A percentile compares a stretch with the other conserved stretches of the same genome.
phyloP scores from a whole-genome alignment of 2,113 vertebrate genomes.

The Nothobranchius furzeri region DNA sequence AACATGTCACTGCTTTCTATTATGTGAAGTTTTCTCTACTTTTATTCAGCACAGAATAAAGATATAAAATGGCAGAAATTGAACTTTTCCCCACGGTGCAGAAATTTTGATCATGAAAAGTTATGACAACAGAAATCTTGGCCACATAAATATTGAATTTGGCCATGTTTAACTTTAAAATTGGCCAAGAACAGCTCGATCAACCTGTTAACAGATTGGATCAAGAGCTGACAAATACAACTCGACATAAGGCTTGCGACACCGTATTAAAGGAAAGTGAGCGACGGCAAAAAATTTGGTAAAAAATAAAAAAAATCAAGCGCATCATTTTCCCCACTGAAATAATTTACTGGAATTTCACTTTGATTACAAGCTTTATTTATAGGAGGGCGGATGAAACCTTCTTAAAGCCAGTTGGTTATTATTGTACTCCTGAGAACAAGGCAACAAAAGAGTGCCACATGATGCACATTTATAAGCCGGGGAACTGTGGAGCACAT shows the following conservation, averaged over 20 bases:
- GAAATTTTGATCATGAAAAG: too few relatives aligned
- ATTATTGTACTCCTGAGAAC: constrained; percentile 20
- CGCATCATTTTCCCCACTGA: neutral
- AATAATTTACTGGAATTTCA: constrained; percentile 18
- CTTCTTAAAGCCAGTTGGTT: constrained; percentile 40
- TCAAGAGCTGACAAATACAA: too few relatives aligned
- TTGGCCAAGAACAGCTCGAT: too few relatives aligned
- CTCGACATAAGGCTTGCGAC: neutral
- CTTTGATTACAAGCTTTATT: constrained; percentile 36
- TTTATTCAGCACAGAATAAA: too few relatives aligned
- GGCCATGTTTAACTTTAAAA: too few relatives aligned
- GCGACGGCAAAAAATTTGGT: constrained; percentile 1
- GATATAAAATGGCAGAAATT: too few relatives aligned
- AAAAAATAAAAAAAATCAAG: neutral
- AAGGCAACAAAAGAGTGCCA: constrained; percentile 17
- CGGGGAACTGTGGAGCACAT: constrained; percentile 20
- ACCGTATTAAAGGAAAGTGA: neutral
- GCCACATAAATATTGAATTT: too few relatives aligned
- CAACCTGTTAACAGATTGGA: too few relatives aligned
- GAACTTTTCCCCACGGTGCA: too few relatives aligned
- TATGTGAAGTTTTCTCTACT: too few relatives aligned
- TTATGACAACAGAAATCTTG: too few relatives aligned
- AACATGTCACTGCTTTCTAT: too few relatives aligned
- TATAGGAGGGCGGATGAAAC: constrained; percentile 33
- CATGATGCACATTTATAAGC: constrained; percentile 18